Evolutionary conservation across 2,113 vertebrate species (phyloP).

Genomic region (Rhinoptilus africanus): DNA sequence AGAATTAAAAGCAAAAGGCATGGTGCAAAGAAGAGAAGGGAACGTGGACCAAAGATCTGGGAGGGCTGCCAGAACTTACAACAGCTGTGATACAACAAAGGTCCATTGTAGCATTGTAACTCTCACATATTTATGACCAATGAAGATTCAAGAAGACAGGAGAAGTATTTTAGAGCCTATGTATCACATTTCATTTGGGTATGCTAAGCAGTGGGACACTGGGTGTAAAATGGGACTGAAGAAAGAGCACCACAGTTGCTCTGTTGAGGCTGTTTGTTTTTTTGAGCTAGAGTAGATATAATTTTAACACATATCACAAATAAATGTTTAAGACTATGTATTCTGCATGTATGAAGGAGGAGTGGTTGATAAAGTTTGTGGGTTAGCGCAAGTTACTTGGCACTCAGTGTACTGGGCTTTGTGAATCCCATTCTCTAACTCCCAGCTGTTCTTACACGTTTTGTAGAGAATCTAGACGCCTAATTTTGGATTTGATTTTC

Average conservation of each 20-base stretch:
- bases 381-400: background rate
- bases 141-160: background rate
- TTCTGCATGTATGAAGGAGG: background rate
- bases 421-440: background rate
- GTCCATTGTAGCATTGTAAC: background rate
- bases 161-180: background rate
- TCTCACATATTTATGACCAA: too few species aligned
- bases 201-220: fast-evolving
- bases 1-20: background rate
- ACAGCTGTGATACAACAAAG: background rate
- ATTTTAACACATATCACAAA: background rate
- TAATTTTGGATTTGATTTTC: background rate
- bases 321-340: background rate
- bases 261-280: background rate
- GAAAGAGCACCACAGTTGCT: background rate
- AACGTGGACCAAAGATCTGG: background rate
- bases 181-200: background rate
- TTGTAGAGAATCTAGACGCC: background rate
- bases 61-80: background rate
- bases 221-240: background rate
- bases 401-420: background rate
- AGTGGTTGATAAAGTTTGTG: background rate
- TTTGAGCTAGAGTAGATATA: background rate
- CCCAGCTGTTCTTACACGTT: background rate
- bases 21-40: background rate